Evolutionary conservation across 2,888 invertebrate genomes (phyloP).

Genomic region (Brachycybe producta): DNA sequence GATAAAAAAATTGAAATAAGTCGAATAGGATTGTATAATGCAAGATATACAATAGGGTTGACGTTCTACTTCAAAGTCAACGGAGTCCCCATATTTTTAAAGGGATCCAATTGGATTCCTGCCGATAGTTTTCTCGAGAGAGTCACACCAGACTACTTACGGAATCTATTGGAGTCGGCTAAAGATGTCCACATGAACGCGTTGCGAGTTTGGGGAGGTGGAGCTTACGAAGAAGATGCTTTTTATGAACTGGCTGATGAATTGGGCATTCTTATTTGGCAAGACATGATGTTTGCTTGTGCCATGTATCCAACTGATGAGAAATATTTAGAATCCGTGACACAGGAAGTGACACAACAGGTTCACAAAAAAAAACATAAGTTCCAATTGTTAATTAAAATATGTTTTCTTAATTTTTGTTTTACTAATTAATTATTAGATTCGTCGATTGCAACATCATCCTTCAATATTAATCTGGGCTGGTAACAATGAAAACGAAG

Average conservation of each 20-base stretch:
- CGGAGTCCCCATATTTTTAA: constrained; percentile 74
- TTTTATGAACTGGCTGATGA: constrained; percentile 81
- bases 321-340: constrained; percentile 58
- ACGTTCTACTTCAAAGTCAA: constrained; percentile 81
- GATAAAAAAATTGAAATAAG: too few species aligned
- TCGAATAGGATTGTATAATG: too few species aligned
- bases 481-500: constrained; percentile 95
- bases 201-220: constrained; percentile 98
- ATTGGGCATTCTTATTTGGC: constrained; percentile 88
- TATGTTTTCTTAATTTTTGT: not conserved
- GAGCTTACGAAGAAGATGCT: constrained; percentile 76
- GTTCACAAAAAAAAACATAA: too few species aligned
- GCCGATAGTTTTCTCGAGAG: constrained; percentile 67
- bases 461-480: constrained; percentile 79
- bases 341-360: constrained; percentile 64
- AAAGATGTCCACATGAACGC: constrained; percentile 75
- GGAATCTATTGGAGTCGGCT: constrained; percentile 52
- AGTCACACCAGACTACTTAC: constrained; percentile 44
- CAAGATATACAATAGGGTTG: too few species aligned
- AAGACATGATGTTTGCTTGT: constrained; percentile 95
- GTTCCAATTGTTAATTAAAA: not conserved
- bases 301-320: constrained; percentile 73
- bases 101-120: constrained; percentile 91
- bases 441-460: constrained; percentile 64
- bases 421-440: constrained; percentile 24